Base-by-base conservation (phyloP, 2,888 invertebrate genomes). In the Horisme vitalbata region DNA sequence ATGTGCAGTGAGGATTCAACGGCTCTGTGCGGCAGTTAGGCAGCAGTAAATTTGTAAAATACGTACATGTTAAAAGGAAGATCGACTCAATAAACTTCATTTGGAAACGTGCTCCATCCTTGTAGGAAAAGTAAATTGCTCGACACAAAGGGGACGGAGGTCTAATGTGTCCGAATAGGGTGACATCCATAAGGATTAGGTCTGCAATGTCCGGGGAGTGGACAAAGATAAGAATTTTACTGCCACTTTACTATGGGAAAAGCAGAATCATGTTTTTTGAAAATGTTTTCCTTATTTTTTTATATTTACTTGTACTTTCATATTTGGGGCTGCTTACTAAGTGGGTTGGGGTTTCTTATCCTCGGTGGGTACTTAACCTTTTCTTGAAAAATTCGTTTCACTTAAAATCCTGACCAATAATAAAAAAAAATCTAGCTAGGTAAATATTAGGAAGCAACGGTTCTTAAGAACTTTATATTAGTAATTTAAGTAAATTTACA, bases 171-270 rank as follows among this genome's bases (percentile, higher is more conserved):
- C 37, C 23, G 14, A 27, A 31, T 12, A n/a, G 30, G 27, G n/a
- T 20, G 26, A 26, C 32, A 48, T 48, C 33, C 28, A 43, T 43
- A 34, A 48, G 37, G 43, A 37, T 48, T 48, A 48, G 37, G 27
- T 43, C 38, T 13, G 15, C 10, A 37, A 38, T 32, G 33, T 30
- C 12, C 34, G 27, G 31, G 12, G 26, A 47, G 48, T 38, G 43
- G 48, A 36, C 47, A 41, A 11, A 33, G 48, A 48, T 43, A 43
- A 43, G 43, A 43, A 13, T 37, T 48, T 48, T 43, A 43, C 32
- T 38, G 43, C 15, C 31, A 36, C 46, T 38, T 36, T 32, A 26
- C 13, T 24, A 32, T 13, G 43, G 20, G 24, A 21, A 48, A 30
- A 43, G 48, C 37, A 30, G 28, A 43, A 34, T 14, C 43, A 12